phyloP scores from a whole-genome alignment of 1,140 invertebrate species.

The Choristoneura fumiferana region DNA sequence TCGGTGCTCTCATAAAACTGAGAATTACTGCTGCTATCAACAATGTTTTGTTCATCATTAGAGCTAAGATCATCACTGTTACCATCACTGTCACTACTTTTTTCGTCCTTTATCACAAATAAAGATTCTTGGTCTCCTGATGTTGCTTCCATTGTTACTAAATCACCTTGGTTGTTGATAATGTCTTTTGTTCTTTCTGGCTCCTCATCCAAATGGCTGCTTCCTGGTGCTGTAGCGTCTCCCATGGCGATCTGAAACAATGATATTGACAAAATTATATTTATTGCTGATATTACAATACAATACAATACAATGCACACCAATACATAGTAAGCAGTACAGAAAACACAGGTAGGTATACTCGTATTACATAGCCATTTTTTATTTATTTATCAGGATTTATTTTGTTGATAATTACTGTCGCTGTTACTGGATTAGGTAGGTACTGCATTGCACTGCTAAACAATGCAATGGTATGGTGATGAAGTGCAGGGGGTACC shows the following conservation, averaged over 20 bases:
- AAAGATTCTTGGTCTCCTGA: conserved; percentile 38
- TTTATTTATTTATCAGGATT: no score
- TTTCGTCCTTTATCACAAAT: conserved; percentile 56
- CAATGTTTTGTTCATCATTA: conserved; percentile 65
- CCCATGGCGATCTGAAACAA: conserved; percentile 41
- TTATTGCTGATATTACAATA: no score
- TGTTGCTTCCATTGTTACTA: conserved; percentile 31
- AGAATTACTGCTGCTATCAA: conserved; percentile 59
- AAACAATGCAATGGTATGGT: conserved; percentile 7
- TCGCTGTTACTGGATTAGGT: no score
- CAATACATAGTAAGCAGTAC: no score
- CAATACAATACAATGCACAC: no score
- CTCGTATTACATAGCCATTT: no score
- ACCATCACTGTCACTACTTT: conserved; percentile 62
- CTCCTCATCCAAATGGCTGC: conserved; percentile 5
- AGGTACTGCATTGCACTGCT: no score
- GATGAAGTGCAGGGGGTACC: conserved; percentile 29
- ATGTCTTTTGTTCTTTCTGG: conserved; percentile 21
- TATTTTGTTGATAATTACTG: no score
- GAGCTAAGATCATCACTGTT: conserved; percentile 65
- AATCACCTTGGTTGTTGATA: conserved; percentile 28
- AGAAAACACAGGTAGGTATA: no score
- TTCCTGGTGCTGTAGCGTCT: conserved; percentile 15
- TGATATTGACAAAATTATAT: conserved; percentile 20
- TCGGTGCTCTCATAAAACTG: conserved; percentile 75